Base-by-base conservation (phyloP, 1,140 invertebrate species). In the Pogonognathellus flavescens region DNA sequence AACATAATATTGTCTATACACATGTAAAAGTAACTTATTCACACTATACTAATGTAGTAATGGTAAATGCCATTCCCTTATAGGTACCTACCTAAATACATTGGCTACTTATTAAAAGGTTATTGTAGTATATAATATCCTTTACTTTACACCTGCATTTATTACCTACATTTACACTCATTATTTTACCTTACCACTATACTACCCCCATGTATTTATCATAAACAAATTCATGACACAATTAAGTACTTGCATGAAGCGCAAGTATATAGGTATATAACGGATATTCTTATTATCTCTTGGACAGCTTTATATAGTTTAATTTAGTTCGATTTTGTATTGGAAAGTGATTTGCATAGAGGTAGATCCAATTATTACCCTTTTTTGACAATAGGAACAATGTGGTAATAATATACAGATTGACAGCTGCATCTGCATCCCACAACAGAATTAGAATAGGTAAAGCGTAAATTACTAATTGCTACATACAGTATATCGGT, bases 301-400 rank as follows among this genome's bases (percentile, higher is more conserved):
- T n/a, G n/a, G n/a, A n/a, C n/a, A n/a, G n/a, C n/a, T n/a, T n/a
- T n/a, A n/a, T n/a, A n/a, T n/a, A n/a, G 70, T 76, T 76, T 76
- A 41, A 76, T 76, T 49, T 76, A 50, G 31, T 31, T 76, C 70
- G 31, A 76, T 76, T 76, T 76, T 76, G 70, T 49, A 31, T 76
- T 76, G 31, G 70, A 76, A 76, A 76, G 70, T 76, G 70, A 76
- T 76, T 76, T 76, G 31, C 14, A 41, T 41, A 41, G 31, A 41
- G 16, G 41, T 76, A 14, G 31, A 76, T 76, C 31, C 41, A 25
- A 49, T 49, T 76, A 41, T n/a, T 18, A 49, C 41, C 70, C 31
- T 76, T 76, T 18, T 72, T 72, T 72, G 66, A 25, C 66, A 62
- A 31, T 5, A 22, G 16, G 66, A 31, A 72, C 41, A 72, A 22